Conservation (phyloP, 2,113 vertebrate species). For the Synchiropus splendidus region DNA sequence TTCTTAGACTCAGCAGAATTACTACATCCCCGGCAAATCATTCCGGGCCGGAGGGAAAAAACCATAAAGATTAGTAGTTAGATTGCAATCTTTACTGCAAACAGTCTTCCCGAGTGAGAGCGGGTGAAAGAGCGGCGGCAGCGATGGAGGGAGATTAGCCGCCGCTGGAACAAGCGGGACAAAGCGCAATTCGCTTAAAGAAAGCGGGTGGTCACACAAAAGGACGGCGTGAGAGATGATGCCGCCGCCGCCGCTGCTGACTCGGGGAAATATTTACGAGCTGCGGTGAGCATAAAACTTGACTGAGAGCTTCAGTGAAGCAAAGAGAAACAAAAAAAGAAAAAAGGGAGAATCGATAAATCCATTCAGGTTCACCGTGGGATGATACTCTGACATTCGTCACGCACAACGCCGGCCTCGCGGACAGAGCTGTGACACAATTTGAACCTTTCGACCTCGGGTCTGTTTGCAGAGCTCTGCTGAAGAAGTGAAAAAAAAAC, state of each 20-base stretch:
- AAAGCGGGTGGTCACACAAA: conserved; percentile 45
- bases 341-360: conserved; percentile 48
- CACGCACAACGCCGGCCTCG: conserved; percentile 35
- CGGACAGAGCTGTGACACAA: conserved; percentile 35
- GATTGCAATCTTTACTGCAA: conserved; percentile 62
- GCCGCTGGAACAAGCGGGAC: conserved; percentile 39
- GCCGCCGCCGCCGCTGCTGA: conserved; percentile 42
- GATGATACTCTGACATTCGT: conserved; percentile 47
- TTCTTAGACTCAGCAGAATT: conserved; percentile 32
- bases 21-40: conserved; percentile 44
- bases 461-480: not conserved
- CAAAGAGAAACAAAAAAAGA: conserved; percentile 48
- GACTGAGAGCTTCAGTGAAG: conserved; percentile 22
- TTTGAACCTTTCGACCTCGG: conserved; percentile 21
- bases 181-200: conserved; percentile 53
- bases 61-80: conserved; percentile 60
- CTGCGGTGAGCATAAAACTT: conserved; percentile 42
- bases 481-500: too few species aligned
- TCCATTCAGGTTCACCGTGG: conserved; percentile 48
- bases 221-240: conserved; percentile 23
- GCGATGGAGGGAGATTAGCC: conserved; percentile 52
- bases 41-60: conserved; percentile 39
- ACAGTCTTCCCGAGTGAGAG: conserved; percentile 40
- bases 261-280: conserved; percentile 52
- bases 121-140: conserved; percentile 39